A percentile compares a stretch with the other conserved stretches of the same genome.
Conservation (phyloP, 2,113 vertebrate species). For the Anguilla japonica region DNA sequence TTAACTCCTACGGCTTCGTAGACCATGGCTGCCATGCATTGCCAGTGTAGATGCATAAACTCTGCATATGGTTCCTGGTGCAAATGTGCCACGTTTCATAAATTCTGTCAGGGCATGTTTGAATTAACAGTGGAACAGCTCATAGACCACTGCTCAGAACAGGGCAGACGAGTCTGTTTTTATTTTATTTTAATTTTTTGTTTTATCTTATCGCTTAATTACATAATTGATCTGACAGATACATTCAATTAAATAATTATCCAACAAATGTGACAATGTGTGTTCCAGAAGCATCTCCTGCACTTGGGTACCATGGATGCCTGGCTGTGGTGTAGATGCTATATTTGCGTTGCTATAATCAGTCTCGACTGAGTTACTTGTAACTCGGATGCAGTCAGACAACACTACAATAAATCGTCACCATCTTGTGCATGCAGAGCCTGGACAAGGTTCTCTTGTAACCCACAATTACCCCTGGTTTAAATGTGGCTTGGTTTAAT, state of each 20-base stretch:
- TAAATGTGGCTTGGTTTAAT: not conserved
- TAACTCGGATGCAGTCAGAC: not conserved
- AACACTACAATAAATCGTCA: not conserved
- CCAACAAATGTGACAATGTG: not conserved
- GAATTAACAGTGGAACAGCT: not conserved
- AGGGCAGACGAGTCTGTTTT: not conserved
- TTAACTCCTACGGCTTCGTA: not conserved
- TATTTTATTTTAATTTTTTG: not conserved
- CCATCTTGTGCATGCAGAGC: not conserved
- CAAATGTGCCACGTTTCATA: not conserved
- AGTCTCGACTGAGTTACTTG: not conserved
- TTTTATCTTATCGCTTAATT: not conserved
- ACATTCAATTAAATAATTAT: not conserved
- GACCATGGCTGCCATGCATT: slow-evolving; percentile 6
- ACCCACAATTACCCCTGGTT: not conserved
- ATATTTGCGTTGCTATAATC: not conserved
- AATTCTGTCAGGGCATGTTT: not conserved
- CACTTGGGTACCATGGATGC: not conserved
- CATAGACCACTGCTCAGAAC: not conserved
- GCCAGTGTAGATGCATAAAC: slow-evolving; percentile 7
- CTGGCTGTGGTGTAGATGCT: not conserved
- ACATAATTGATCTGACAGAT: not conserved
- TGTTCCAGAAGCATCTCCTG: not conserved
- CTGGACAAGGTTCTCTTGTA: not conserved
- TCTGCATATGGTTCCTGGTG: not conserved